Evolutionary conservation across 2,888 invertebrate genomes (phyloP).

Genomic region (Athalia circularis): DNA sequence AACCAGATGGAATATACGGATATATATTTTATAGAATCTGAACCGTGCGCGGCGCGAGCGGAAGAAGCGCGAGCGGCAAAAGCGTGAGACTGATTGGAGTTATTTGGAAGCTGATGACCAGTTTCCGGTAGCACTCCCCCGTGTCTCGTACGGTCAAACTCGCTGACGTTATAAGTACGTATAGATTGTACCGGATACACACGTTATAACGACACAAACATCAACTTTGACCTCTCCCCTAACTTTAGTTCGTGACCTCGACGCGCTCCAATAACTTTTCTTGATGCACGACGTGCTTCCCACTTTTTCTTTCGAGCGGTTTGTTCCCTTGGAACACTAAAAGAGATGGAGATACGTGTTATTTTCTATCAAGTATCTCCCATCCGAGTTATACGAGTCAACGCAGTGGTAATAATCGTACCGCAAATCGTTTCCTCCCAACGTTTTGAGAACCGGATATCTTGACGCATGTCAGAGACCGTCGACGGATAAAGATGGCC

Average conservation of each 20-base stretch:
- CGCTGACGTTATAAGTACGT: slow-evolving; percentile 5
- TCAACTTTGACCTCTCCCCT: neutral
- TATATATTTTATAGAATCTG: neutral
- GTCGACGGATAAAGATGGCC: too few relatives aligned
- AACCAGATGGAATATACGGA: slow-evolving; percentile 18
- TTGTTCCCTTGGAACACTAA: too few relatives aligned
- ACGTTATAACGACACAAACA: slow-evolving; percentile 32
- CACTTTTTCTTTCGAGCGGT: neutral
- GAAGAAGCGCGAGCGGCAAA: slow-evolving; percentile 18
- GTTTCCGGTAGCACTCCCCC: slow-evolving; percentile 41
- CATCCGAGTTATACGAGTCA: too few relatives aligned
- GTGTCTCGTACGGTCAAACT: slow-evolving; percentile 33
- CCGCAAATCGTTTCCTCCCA: too few relatives aligned
- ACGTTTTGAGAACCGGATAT: too few relatives aligned
- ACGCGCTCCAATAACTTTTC: slow-evolving; percentile 5
- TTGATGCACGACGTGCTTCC: neutral
- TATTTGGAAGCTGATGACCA: slow-evolving; percentile 38
- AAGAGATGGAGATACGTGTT: neutral
- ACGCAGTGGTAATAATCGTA: too few relatives aligned
- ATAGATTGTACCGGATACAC: slow-evolving; percentile 33
- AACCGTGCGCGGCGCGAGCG: neutral
- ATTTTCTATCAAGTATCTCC: too few relatives aligned
- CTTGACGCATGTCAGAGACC: too few relatives aligned
- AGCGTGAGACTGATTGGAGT: slow-evolving; percentile 41
- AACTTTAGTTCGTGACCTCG: neutral